Conservation (phyloP, 1,140 invertebrate species). For the Heterodera carotae region DNA sequence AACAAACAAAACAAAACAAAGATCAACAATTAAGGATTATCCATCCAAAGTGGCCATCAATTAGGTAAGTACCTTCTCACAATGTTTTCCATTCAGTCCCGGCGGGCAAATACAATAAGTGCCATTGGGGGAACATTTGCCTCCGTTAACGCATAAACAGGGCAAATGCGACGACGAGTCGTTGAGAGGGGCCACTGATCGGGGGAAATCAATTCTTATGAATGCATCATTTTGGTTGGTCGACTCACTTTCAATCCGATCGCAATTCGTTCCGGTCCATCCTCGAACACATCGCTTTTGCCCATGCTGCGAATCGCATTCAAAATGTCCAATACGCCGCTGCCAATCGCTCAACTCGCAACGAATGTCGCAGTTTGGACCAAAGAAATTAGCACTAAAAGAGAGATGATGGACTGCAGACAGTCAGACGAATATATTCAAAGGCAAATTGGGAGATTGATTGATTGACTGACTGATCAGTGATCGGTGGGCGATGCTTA, state of each 20-base stretch:
- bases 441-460: too few relatives aligned
- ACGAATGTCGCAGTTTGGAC: constrained; percentile 28
- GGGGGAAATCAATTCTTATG: too few relatives aligned
- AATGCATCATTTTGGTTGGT: too few relatives aligned
- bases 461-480: background rate
- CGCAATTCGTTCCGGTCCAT: constrained; percentile 25
- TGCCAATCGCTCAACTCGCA: constrained; percentile 36
- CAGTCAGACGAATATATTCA: too few relatives aligned
- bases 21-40: constrained; percentile 3
- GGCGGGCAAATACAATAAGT: constrained; percentile 23
- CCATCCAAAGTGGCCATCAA: too few relatives aligned
- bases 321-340: constrained; percentile 25
- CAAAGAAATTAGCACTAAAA: constrained; percentile 31
- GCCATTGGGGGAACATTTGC: constrained; percentile 24
- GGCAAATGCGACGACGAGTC: constrained; percentile 6
- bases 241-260: constrained; percentile 9
- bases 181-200: background rate
- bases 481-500: background rate
- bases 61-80: constrained; percentile 31
- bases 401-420: too few relatives aligned
- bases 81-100: constrained; percentile 32
- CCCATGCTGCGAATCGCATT: constrained; percentile 17
- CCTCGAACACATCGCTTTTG: constrained; percentile 28
- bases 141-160: constrained; percentile 40
- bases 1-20: background rate